Conservation (phyloP, 1,140 invertebrate species). For the Aphaenogaster ashmeadi region DNA sequence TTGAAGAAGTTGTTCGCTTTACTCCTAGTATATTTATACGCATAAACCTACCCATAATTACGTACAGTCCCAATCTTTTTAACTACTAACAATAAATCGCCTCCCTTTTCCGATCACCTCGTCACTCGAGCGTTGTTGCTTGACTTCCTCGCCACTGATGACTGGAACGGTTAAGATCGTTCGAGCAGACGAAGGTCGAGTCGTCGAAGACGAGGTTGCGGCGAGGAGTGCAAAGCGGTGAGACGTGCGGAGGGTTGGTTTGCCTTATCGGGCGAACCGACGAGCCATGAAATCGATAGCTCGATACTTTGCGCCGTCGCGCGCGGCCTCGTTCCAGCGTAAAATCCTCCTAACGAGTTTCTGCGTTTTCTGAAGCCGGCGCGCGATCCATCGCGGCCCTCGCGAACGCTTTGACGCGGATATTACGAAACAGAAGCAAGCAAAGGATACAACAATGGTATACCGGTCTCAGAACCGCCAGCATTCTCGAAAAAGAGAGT, state of each 20-base stretch:
- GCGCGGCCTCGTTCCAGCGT: slow-evolving; percentile 66
- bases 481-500: slow-evolving; percentile 20
- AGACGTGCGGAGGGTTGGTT: slow-evolving; percentile 44
- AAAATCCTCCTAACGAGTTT: slow-evolving; percentile 76
- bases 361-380: slow-evolving; percentile 71
- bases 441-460: slow-evolving; percentile 12
- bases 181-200: slow-evolving; percentile 68
- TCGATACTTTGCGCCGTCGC: slow-evolving; percentile 76
- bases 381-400: slow-evolving; percentile 53
- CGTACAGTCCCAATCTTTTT: neutral
- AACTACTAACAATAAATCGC: slow-evolving; percentile 39
- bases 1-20: neutral
- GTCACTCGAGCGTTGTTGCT: slow-evolving; percentile 18
- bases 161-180: slow-evolving; percentile 66
- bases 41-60: neutral
- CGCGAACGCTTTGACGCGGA: slow-evolving; percentile 30
- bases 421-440: slow-evolving; percentile 21
- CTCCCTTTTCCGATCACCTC: neutral
- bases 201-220: slow-evolving; percentile 60
- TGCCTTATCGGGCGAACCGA: slow-evolving; percentile 72
- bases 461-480: neutral
- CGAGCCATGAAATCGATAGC: slow-evolving; percentile 78
- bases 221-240: slow-evolving; percentile 24
- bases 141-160: slow-evolving; percentile 51
- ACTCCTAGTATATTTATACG: no score